These are phyloP conservation scores for Laticauda colubrina DNA, from an alignment of 2,113 vertebrate genomes.

Conservation along the genomic window DNA sequence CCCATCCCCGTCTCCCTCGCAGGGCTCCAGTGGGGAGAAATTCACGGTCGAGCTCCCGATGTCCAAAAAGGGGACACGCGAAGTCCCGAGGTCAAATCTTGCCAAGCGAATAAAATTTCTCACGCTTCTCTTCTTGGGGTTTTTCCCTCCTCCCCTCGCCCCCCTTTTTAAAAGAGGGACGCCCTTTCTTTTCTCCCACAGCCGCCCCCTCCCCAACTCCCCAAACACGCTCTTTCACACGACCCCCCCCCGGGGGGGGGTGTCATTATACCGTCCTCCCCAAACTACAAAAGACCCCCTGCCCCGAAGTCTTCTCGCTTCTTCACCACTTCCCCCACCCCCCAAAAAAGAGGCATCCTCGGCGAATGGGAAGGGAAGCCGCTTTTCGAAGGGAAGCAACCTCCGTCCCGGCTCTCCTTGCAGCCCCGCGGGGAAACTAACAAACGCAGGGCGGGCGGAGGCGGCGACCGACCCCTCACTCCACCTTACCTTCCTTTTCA, in stretches of 20 bases:
- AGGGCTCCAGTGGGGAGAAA: neutral
- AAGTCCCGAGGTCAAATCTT: neutral
- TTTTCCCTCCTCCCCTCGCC: too few species aligned
- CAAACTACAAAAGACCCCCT: neutral
- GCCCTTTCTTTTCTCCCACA: neutral
- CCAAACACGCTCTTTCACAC: neutral
- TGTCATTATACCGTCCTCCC: too few species aligned
- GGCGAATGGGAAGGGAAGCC: neutral
- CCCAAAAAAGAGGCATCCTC: neutral
- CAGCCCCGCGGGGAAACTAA: neutral
- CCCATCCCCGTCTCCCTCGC: neutral
- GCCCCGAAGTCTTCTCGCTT: neutral
- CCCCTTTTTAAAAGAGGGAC: neutral
- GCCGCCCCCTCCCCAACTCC: too few species aligned
- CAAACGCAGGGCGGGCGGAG: neutral
- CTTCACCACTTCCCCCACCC: neutral
- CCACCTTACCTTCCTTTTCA: neutral
- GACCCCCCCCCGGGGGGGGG: neutral
- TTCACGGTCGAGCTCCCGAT: neutral
- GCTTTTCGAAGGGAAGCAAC: neutral
- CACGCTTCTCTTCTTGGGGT: neutral
- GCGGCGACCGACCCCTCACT: neutral
- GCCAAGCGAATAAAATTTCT: neutral
- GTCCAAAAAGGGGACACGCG: neutral
- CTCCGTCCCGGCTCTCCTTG: neutral